These are phyloP conservation scores for Boulengeromyrus knoepffleri DNA, from an alignment of 2,113 vertebrate species.

Conservation along the genomic window DNA sequence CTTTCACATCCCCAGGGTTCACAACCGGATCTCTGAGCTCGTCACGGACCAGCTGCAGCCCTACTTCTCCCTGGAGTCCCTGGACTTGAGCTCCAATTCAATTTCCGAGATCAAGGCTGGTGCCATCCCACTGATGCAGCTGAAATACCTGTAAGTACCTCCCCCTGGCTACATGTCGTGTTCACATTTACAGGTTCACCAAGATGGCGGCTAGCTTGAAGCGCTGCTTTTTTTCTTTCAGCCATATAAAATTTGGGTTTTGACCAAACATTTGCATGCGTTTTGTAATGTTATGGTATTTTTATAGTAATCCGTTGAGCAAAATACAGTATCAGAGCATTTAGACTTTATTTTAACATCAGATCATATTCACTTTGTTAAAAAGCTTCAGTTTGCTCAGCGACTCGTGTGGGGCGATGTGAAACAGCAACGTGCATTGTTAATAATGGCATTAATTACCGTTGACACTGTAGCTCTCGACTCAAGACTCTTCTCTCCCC, in stretches of 20 bases:
- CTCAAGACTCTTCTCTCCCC: constrained; percentile 13
- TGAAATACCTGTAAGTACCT: constrained; percentile 72
- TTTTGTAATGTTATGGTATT: neutral
- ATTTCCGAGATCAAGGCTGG: constrained; percentile 69
- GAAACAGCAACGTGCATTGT: neutral
- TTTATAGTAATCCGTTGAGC: neutral
- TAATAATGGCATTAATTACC: neutral
- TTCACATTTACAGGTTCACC: neutral
- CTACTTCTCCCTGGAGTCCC: constrained; percentile 65
- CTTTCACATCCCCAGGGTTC: constrained; percentile 55
- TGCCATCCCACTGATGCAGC: constrained; percentile 68
- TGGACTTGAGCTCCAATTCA: constrained; percentile 73
- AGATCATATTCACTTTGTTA: neutral
- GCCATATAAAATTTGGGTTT: neutral
- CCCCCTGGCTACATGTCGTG: neutral
- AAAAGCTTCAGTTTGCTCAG: neutral
- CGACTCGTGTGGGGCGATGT: neutral
- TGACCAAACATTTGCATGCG: neutral
- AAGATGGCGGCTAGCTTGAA: neutral
- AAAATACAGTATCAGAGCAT: neutral
- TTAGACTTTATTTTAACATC: neutral
- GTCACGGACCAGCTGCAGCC: constrained; percentile 61
- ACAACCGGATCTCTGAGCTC: constrained; percentile 68
- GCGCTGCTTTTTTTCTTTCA: neutral
- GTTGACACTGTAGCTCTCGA: neutral